Base-by-base conservation (phyloP, 1,140 invertebrate genomes). In the Ceratosolen solmsi region DNA sequence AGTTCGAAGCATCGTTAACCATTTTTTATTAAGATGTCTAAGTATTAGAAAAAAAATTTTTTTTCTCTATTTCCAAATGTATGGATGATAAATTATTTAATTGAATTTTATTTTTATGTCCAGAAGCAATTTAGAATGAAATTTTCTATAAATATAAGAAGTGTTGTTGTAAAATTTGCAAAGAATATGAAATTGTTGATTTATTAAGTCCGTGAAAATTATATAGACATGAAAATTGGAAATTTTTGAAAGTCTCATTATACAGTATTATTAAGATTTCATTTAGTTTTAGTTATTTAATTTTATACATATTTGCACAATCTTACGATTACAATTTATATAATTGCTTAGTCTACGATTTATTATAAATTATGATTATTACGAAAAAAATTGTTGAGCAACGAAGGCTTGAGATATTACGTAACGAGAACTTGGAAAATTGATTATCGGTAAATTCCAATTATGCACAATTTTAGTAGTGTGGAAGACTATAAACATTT, bases 161-260 rank as follows among this genome's bases (percentile, higher is more conserved):
- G n/a, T n/a, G n/a, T n/a, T n/a, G n/a, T n/a, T n/a, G n/a, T n/a
- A n/a, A n/a, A n/a, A n/a, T n/a, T n/a, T n/a, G n/a, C n/a, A n/a
- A n/a, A n/a, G n/a, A n/a, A n/a, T n/a, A n/a, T n/a, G n/a, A n/a
- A n/a, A n/a, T n/a, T n/a, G n/a, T n/a, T n/a, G n/a, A n/a, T n/a
- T n/a, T n/a, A n/a, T n/a, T n/a, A n/a, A n/a, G n/a, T n/a, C n/a
- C n/a, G n/a, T n/a, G n/a, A n/a, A n/a, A n/a, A n/a, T n/a, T n/a
- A n/a, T n/a, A 36, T 36, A 36, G 11, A 22, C 30, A 7, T 60
- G 15, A 60, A 56, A 60, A 60, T 20, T 54, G 20, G 20, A 65
- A 65, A 65, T 65, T 65, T 36, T 65, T 30, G 60, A 65, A 36
- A 65, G 60, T 65, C 60, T 36, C 5, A 65, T 65, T 65, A 36